A percentile compares a stretch with the other conserved stretches of the same genome.
Evolutionary conservation across 2,797 vertebrate species (phyloP).

Genomic region (Psittacula echo): DNA sequence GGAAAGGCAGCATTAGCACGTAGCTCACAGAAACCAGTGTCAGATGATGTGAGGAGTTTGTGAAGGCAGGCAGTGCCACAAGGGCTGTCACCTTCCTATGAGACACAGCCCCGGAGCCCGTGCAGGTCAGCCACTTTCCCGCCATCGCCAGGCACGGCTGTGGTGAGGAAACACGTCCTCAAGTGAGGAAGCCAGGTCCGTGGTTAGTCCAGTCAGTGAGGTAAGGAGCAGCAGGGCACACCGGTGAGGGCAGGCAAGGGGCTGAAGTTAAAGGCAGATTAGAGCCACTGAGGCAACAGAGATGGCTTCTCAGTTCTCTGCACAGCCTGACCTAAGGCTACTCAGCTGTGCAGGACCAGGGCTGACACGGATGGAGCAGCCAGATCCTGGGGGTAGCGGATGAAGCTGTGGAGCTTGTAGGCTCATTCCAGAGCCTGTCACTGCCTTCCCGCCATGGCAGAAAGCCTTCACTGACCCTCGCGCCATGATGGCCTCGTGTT

Average conservation of each 20-base stretch:
- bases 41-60: neutral
- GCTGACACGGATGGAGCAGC: accelerated
- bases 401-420: neutral
- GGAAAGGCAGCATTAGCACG: accelerated
- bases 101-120: neutral
- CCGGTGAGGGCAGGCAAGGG: neutral
- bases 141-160: accelerated
- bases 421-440: neutral
- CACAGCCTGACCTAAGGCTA: neutral
- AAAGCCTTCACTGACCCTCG: neutral
- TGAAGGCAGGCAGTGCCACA: neutral
- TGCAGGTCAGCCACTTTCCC: neutral
- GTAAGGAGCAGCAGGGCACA: neutral
- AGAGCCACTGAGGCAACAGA: neutral
- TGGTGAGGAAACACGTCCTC: neutral
- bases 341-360: neutral
- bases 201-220: neutral
- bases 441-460: neutral
- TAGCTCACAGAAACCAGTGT: neutral
- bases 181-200: accelerated
- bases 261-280: neutral
- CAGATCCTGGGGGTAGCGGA: accelerated
- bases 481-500: accelerated
- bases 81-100: accelerated
- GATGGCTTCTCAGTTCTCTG: neutral